phyloP scores from a whole-genome alignment of 2,113 vertebrate genomes.

The Psilopsiagon aurifrons region DNA sequence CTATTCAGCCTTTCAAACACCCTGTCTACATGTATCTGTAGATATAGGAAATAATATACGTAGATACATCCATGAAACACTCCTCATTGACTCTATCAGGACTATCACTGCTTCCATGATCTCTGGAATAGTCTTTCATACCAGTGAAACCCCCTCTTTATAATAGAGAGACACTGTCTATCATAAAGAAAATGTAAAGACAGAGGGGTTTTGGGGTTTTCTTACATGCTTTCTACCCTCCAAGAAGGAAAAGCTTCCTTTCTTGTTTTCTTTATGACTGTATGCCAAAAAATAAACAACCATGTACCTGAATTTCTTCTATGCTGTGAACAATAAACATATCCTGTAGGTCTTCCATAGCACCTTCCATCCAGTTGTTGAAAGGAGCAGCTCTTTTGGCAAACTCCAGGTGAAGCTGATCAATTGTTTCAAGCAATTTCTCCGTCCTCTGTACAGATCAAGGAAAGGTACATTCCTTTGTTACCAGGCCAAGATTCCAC shows the following conservation, averaged over 20 bases:
- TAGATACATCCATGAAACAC: not conserved
- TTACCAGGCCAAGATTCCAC: not conserved
- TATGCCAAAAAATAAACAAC: not conserved
- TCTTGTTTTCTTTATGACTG: not conserved
- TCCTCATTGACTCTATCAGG: not conserved
- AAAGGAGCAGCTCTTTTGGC: slow-evolving; percentile 85
- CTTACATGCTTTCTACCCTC: not conserved
- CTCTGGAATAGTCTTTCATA: not conserved
- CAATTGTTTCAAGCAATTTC: slow-evolving; percentile 83
- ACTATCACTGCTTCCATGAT: not conserved
- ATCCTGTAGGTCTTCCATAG: slow-evolving; percentile 89
- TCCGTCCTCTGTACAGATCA: slow-evolving; percentile 75
- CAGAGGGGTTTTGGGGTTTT: not conserved
- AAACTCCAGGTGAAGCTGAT: slow-evolving; percentile 84
- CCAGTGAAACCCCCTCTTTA: not conserved
- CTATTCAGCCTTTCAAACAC: not conserved
- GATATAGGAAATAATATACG: not conserved
- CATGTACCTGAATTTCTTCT: slow-evolving; percentile 93
- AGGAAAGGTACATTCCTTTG: not conserved
- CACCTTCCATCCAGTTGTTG: slow-evolving; percentile 88
- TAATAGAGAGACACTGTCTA: not conserved
- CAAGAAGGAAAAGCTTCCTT: not conserved
- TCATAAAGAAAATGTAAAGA: not conserved
- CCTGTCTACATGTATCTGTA: not conserved
- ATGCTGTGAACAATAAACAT: slow-evolving; percentile 94